Evolutionary conservation across 92 coral and sea anemone genomes (phyloP).

Genomic region (Epizoanthus ramosus): DNA sequence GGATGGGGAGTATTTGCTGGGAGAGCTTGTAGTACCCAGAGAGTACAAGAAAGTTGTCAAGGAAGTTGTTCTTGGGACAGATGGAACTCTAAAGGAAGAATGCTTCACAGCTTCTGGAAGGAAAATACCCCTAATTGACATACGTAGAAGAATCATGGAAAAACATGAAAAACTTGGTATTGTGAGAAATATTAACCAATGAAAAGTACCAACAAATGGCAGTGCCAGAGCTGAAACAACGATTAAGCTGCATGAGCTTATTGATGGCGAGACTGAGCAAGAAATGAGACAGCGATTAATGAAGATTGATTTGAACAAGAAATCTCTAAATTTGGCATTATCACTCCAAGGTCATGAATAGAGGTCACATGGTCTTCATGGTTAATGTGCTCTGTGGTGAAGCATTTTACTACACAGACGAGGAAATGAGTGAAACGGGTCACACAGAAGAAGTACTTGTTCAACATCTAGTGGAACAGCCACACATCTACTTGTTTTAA

Average conservation of each 20-base stretch:
- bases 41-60: not conserved
- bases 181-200: slow-evolving; percentile 18
- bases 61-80: not conserved
- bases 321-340: slow-evolving; percentile 48
- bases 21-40: slow-evolving; percentile 9
- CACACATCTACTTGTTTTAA: slow-evolving; percentile 61
- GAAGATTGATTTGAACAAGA: slow-evolving; percentile 7
- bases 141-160: too few relatives aligned
- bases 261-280: not conserved
- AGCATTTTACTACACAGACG: slow-evolving; percentile 35
- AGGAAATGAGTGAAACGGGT: slow-evolving; percentile 15
- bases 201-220: slow-evolving; percentile 21
- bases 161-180: not conserved
- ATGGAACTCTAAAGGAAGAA: too few relatives aligned
- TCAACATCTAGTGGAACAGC: slow-evolving; percentile 60
- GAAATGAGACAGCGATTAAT: slow-evolving; percentile 14
- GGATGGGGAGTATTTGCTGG: slow-evolving; percentile 5
- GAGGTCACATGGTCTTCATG: slow-evolving; percentile 51
- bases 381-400: slow-evolving; percentile 40
- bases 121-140: too few relatives aligned
- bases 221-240: not conserved
- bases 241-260: not conserved
- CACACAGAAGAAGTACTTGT: slow-evolving; percentile 40
- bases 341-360: slow-evolving; percentile 40
- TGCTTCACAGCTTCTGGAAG: too few relatives aligned